Evolutionary conservation across 2,113 vertebrate genomes (phyloP).

Genomic region (Ochotona curzoniae): DNA sequence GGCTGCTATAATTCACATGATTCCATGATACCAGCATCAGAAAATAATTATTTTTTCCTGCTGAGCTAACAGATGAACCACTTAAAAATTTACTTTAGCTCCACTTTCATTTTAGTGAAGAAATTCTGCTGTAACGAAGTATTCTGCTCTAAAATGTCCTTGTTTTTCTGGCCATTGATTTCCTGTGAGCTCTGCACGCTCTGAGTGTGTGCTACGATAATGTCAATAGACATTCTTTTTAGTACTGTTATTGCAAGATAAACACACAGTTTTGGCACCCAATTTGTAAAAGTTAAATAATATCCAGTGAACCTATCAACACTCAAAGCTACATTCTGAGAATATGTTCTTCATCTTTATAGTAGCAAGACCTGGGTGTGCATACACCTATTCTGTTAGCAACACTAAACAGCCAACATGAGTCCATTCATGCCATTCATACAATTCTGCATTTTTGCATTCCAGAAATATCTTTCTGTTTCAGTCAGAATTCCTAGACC

Average conservation of each 20-base stretch:
- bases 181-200: neutral
- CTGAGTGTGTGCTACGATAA: neutral
- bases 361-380: neutral
- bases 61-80: neutral
- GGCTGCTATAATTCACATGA: neutral
- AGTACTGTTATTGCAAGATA: neutral
- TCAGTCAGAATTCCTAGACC: neutral
- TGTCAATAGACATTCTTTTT: neutral
- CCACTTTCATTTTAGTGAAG: neutral
- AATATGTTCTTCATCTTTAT: neutral
- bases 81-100: slow-evolving; percentile 10
- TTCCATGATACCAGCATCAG: neutral
- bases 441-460: neutral
- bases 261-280: neutral
- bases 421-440: neutral
- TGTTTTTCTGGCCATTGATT: neutral
- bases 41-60: neutral
- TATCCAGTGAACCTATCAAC: neutral
- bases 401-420: neutral
- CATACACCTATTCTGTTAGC: neutral
- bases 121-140: neutral
- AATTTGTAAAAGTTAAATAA: neutral
- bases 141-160: slow-evolving; percentile 1
- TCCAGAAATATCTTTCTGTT: neutral
- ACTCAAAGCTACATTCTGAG: neutral